Percentiles rank a stretch among this genome's conserved stretches.
These are phyloP conservation scores for Scleropages formosus DNA, from an alignment of 2,797 vertebrate genomes.

Conservation along the genomic window DNA sequence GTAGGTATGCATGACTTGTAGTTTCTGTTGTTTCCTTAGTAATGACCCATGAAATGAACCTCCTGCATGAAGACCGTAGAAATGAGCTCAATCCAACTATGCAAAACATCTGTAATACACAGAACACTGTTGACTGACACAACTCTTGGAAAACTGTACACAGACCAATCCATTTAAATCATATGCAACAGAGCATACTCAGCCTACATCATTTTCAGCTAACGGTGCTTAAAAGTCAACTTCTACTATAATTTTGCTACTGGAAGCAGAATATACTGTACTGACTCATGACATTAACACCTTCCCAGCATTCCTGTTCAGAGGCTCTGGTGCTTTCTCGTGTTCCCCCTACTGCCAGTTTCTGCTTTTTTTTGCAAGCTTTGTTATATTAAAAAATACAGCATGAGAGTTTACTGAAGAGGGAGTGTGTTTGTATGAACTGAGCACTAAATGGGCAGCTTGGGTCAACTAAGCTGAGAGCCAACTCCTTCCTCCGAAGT, in stretches of 20 bases:
- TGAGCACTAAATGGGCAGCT: not conserved
- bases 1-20: not conserved
- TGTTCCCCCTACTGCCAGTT: not conserved
- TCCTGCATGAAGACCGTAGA: not conserved
- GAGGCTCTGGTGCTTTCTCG: not conserved
- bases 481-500: conserved; percentile 32
- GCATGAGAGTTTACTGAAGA: not conserved
- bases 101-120: not conserved
- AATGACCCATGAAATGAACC: conserved; percentile 28
- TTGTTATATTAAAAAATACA: not conserved
- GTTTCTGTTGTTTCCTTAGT: conserved; percentile 15
- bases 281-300: too few relatives aligned
- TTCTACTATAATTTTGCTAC: too few relatives aligned
- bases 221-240: not conserved
- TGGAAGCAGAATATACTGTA: too few relatives aligned
- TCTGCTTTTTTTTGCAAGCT: conserved; percentile 1
- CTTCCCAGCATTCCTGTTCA: not conserved
- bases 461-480: conserved; percentile 7
- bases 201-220: not conserved
- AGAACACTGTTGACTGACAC: not conserved
- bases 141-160: not conserved
- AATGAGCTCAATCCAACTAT: conserved; percentile 6
- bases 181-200: not conserved
- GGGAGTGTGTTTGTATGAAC: not conserved
- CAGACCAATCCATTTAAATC: not conserved